A percentile compares a stretch with the other conserved stretches of the same genome.
Evolutionary conservation across 2,797 vertebrate genomes (phyloP).

Genomic region (Apodemus agrarius): DNA sequence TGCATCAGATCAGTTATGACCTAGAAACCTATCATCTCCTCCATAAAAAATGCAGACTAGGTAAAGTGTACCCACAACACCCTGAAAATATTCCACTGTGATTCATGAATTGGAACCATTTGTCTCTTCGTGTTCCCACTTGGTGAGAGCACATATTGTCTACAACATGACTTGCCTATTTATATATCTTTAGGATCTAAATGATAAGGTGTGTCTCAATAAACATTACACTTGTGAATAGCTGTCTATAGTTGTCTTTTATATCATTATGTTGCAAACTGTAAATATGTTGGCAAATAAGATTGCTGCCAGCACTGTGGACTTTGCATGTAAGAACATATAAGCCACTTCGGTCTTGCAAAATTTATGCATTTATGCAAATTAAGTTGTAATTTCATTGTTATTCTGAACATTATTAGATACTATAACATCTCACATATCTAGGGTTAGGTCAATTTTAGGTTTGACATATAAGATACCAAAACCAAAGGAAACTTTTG

Average conservation of each 20-base stretch:
- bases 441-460: neutral
- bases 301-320: neutral
- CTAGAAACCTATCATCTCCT: neutral
- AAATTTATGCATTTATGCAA: neutral
- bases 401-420: slow-evolving; percentile 41
- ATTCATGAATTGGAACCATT: neutral
- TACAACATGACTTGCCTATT: neutral
- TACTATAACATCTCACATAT: neutral
- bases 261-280: neutral
- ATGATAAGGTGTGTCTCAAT: neutral
- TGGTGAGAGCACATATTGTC: neutral
- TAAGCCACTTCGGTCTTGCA: neutral
- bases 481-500: slow-evolving; percentile 17
- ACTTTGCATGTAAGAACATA: neutral
- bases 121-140: neutral
- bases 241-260: neutral
- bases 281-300: slow-evolving; percentile 6
- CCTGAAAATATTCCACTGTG: neutral
- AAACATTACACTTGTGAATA: neutral
- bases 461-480: slow-evolving; percentile 1
- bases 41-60: neutral
- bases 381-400: slow-evolving; percentile 21
- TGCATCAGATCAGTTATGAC: neutral
- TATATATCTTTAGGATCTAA: neutral
- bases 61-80: neutral